Base-by-base conservation (phyloP, 2,113 vertebrate species). In the Aix galericulata region DNA sequence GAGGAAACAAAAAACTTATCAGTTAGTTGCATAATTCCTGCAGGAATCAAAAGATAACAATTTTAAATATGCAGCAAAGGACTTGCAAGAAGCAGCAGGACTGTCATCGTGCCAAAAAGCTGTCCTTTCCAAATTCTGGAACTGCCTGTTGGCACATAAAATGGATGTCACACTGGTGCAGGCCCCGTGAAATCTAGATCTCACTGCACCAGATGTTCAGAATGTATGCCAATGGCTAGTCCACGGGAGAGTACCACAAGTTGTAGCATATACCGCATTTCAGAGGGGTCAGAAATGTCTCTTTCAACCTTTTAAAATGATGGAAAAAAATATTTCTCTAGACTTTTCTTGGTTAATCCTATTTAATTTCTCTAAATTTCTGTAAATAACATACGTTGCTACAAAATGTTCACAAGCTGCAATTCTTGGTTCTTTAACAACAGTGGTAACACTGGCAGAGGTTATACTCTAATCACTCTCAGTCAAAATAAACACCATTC, bases 141-240 rank as follows among this genome's bases (percentile, higher is more conserved):
- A 56, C 32, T 69, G 50, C 50, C 32, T n/a, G 52, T 22, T n/a
- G 52, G 52, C 69, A 81, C 62, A 72, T 21, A 55, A 75, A 71
- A 89, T 15, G 63, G 22, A 66, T 31, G 26, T 16, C 34, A 53
- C n/a, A 12, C 23, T 38, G 48, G 21, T 44, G 8, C n/a, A 82
- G 29, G 48, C 34, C 36, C 10, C 7, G 1, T 40, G 58, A 79
- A 76, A 94, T 59, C 42, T 50, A 42, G 23, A 68, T 60, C n/a
- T 76, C 68, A 34, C 67, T 46, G 18, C 22, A 75, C 36, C 79
- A 89, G 88, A 44, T 42, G 32, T 69, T 86, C 81, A 95, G 67
- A 91, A 86, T 12, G 9, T 42, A 82, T 17, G 34, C 62, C n/a
- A 34, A 75, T n/a, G 34, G 18, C 68, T 22, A 79, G 29, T 25